Evolutionary conservation across 2,113 vertebrate genomes (phyloP).

Genomic region (Mobula birostris): DNA sequence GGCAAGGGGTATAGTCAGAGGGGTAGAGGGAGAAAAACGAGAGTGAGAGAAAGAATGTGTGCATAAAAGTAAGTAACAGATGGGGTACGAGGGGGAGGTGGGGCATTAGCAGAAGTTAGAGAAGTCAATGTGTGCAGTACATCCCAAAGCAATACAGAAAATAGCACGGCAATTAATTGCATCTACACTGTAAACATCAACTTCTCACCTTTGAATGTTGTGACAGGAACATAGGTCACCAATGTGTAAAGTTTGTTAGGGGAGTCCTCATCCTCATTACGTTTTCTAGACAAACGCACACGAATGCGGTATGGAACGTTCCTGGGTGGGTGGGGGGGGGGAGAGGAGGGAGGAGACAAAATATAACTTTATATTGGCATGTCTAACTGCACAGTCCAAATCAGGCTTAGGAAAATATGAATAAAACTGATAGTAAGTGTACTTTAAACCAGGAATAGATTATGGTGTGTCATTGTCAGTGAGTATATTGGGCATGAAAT

Average conservation of each 20-base stretch:
- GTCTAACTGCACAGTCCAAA: neutral
- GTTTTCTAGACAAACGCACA: constrained; percentile 85
- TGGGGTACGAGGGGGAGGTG: too few relatives aligned
- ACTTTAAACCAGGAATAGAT: neutral
- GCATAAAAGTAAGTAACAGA: too few relatives aligned
- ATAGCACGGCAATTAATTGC: neutral
- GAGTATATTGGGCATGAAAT: too few relatives aligned
- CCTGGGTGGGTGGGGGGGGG: constrained; percentile 48
- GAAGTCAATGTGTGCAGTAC: too few relatives aligned
- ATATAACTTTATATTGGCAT: neutral
- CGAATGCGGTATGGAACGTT: constrained; percentile 90
- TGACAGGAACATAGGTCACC: constrained; percentile 89
- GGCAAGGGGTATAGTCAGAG: too few relatives aligned
- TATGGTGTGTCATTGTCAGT: neutral
- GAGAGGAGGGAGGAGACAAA: constrained; percentile 41
- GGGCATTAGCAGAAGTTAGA: too few relatives aligned
- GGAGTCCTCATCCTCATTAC: constrained; percentile 93
- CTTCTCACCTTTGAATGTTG: constrained; percentile 84
- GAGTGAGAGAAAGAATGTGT: too few relatives aligned
- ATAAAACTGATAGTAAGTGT: too few relatives aligned
- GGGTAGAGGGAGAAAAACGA: too few relatives aligned
- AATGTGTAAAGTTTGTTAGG: constrained; percentile 93
- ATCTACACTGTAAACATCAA: neutral
- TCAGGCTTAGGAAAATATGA: neutral
- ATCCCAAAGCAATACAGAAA: too few relatives aligned